Evolutionary conservation across 2,888 invertebrate genomes (phyloP).

Genomic region (Punctoribates punctum): DNA sequence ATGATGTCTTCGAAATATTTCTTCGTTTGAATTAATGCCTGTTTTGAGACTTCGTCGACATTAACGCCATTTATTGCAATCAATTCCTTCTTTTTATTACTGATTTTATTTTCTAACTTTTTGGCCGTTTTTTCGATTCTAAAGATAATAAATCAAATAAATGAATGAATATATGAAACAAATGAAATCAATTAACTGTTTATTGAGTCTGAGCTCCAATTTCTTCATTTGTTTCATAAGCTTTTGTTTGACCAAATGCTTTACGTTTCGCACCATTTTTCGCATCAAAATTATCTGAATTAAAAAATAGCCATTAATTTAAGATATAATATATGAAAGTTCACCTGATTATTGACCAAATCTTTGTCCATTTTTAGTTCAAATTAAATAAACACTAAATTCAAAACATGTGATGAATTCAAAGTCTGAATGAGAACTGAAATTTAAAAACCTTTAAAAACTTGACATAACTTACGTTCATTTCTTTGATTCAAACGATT

Average conservation of each 20-base stretch:
- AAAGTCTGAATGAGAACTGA: not conserved
- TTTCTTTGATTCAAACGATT: too few relatives aligned
- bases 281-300: conserved; percentile 43
- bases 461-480: too few relatives aligned
- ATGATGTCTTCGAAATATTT: conserved; percentile 35
- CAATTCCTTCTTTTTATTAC: not conserved
- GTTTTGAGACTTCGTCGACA: conserved; percentile 39
- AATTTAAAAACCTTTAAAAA: too few relatives aligned
- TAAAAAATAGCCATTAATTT: not conserved
- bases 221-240: conserved; percentile 14
- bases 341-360: conserved; percentile 7
- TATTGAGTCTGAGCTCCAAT: conserved; percentile 24
- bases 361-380: not conserved
- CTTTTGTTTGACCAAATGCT: conserved; percentile 22
- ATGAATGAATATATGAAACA: not conserved
- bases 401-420: conserved; percentile 7
- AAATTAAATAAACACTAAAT: not conserved
- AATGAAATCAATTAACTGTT: not conserved
- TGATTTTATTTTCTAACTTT: conserved; percentile 29
- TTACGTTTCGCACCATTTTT: conserved; percentile 29
- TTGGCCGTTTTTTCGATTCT: not conserved
- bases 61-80: not conserved
- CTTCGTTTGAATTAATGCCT: conserved; percentile 24
- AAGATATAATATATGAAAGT: not conserved
- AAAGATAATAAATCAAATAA: not conserved